Conservation (phyloP, 2,888 invertebrate species). For the Caenorhabditis imperialis region DNA sequence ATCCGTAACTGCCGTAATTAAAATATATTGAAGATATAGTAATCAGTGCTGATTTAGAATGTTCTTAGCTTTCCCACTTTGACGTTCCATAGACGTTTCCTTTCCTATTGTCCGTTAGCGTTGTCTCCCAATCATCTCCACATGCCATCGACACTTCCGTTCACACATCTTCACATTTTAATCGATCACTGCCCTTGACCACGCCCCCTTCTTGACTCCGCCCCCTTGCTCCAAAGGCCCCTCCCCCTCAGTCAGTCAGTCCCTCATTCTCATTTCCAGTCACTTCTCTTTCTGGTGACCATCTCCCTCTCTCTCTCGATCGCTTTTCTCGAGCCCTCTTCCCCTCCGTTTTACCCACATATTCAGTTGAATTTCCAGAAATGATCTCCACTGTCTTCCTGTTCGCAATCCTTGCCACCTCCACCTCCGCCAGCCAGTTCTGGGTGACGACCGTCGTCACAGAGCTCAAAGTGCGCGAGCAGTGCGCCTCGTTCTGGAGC, state of each 20-base stretch:
- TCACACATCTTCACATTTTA: too few relatives aligned
- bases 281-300: background rate
- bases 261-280: background rate
- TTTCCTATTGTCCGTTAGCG: too few relatives aligned
- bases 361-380: background rate
- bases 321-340: background rate
- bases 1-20: too few relatives aligned
- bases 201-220: too few relatives aligned
- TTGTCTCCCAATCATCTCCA: too few relatives aligned
- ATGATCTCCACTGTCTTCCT: constrained; percentile 10
- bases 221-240: too few relatives aligned
- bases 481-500: constrained; percentile 41
- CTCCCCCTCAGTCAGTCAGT: background rate
- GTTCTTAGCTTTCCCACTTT: too few relatives aligned
- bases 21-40: too few relatives aligned
- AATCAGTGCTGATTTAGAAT: too few relatives aligned
- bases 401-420: background rate
- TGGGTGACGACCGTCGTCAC: constrained; percentile 45
- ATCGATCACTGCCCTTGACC: too few relatives aligned
- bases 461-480: constrained; percentile 38
- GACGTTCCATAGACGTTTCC: too few relatives aligned
- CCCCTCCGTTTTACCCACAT: background rate
- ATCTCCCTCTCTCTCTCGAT: background rate
- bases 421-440: constrained; percentile 4
- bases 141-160: too few relatives aligned